Percentiles rank a stretch among this genome's conserved stretches.
Evolutionary conservation across 1,140 invertebrate genomes (phyloP).

Genomic region (Drosophila guanche): DNA sequence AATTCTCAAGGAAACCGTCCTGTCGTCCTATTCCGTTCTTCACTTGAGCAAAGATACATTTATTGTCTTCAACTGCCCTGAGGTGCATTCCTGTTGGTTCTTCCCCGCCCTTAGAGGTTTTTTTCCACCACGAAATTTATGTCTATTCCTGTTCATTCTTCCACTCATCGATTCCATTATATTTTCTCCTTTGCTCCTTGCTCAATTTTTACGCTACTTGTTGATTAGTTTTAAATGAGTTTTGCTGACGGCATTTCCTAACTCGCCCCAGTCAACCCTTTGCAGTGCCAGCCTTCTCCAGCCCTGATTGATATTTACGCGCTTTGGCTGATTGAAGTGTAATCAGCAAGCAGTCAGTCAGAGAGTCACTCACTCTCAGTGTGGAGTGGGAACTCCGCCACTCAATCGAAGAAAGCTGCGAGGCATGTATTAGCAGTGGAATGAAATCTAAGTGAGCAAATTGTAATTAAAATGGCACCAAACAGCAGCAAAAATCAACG

Average conservation of each 20-base stretch:
- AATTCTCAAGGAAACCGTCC: no score
- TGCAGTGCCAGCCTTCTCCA: conserved; percentile 1
- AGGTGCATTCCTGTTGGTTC: no score
- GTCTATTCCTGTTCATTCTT: conserved; percentile 1
- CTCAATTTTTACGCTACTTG: conserved; percentile 57
- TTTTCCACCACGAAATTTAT: no score
- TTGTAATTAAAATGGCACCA: conserved; percentile 76
- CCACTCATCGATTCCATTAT: conserved; percentile 34
- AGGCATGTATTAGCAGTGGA: conserved; percentile 68
- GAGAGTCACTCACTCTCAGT: conserved; percentile 28
- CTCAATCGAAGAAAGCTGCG: conserved; percentile 31
- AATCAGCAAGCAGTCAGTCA: conserved; percentile 67
- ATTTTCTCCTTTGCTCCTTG: conserved; percentile 16
- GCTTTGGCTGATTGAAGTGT: conserved; percentile 76
- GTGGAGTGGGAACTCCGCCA: conserved; percentile 15
- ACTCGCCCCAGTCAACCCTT: conserved; percentile 33
- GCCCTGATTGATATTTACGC: conserved; percentile 74
- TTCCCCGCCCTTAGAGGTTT: no score
- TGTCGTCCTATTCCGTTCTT: no score
- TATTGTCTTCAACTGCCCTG: no score
- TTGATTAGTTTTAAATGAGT: conserved; percentile 82
- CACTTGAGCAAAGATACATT: no score
- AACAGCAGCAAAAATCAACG: conserved; percentile 15
- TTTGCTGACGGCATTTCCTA: conserved; percentile 59
- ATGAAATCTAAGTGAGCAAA: conserved; percentile 79